Evolutionary conservation across 2,797 vertebrate genomes (phyloP), one percentile per base, ranked within the genome.

Genomic region (Telmatherina bonti): DNA sequence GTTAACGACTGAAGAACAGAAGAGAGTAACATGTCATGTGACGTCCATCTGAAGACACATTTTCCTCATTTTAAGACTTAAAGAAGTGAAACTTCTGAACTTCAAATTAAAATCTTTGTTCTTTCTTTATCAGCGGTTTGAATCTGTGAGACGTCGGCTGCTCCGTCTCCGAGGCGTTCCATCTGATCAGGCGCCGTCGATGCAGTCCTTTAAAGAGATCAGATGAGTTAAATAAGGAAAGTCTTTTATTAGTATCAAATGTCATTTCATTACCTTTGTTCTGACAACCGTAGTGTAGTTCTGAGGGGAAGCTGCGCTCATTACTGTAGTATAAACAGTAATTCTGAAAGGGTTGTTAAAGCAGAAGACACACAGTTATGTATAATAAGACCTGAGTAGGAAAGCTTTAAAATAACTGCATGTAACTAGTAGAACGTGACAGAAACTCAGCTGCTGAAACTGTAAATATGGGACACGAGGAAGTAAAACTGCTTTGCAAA

Each of bases 271-370:
- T 88, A 93, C 92, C 92, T 86, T 13, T 5, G 74, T 20, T 80
- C 92, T 87, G 73, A 95, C 55, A 2, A 82, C 4, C 33, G 93
- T 86, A 1, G 10, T 80, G 75, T 95, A 95, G 30, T 88, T 86
- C n/a, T 89, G 84, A 1, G 93, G 93, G 9, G 67, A 7, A 18
- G 85, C 92, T 30, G 93, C 93, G 51, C 86, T 93, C 94, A 95
- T 95, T 31, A 83, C 56, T n/a, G 94, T 94, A 3, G 94, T 94
- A 67, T 94, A 95, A 60, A 95, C 69, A 0, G 94, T 94, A 6
- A 70, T 74, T 30, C 94, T 95, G 74, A 12, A 63, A 82, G 29
- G 76, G 31, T 58, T 58, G 47, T 64, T 0, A 62, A 58, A 29
- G 67, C 1, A 72, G 30, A 2, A 58, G n/a, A 56, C 13, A 41